These are phyloP conservation scores for Dunckerocampus dactyliophorus DNA, from an alignment of 2,113 vertebrate genomes.

Conservation along the genomic window DNA sequence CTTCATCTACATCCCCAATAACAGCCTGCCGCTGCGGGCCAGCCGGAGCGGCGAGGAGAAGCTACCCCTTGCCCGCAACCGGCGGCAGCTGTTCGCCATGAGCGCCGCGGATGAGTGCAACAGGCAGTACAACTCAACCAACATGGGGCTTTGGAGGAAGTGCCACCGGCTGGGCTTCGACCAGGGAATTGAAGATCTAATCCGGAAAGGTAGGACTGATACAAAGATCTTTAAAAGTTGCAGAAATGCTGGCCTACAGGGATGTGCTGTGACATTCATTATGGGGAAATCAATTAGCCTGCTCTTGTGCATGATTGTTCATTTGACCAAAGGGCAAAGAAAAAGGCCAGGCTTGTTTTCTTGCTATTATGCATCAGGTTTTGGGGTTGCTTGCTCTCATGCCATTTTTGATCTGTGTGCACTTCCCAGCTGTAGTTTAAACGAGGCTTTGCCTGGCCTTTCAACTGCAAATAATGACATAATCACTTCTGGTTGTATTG, in stretches of 20 bases:
- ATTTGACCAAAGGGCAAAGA: conserved; percentile 27
- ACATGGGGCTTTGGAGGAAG: conserved; percentile 98
- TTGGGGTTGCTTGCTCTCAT: conserved; percentile 23
- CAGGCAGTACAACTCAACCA: conserved; percentile 96
- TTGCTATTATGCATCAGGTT: neutral
- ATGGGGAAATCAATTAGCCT: neutral
- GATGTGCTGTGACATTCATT: neutral
- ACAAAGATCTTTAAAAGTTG: neutral
- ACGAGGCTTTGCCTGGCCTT: conserved; percentile 14
- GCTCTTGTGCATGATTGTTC: conserved; percentile 4
- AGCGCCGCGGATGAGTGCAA: conserved; percentile 93
- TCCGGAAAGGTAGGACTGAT: conserved; percentile 86
- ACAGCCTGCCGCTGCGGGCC: conserved; percentile 94
- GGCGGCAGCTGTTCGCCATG: conserved; percentile 96
- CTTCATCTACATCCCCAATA: conserved; percentile 98
- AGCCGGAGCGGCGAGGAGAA: conserved; percentile 83
- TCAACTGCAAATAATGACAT: conserved; percentile 35
- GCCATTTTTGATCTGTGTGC: conserved; percentile 7
- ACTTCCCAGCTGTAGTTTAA: conserved; percentile 2
- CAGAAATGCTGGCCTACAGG: neutral
- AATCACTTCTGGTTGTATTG: conserved; percentile 13
- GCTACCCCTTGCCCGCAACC: conserved; percentile 86
- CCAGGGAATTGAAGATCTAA: conserved; percentile 86
- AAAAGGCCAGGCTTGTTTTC: conserved; percentile 10
- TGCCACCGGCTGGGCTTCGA: conserved; percentile 93